Conservation (phyloP, 2,113 vertebrate species). For the Ophiodon elongatus region DNA sequence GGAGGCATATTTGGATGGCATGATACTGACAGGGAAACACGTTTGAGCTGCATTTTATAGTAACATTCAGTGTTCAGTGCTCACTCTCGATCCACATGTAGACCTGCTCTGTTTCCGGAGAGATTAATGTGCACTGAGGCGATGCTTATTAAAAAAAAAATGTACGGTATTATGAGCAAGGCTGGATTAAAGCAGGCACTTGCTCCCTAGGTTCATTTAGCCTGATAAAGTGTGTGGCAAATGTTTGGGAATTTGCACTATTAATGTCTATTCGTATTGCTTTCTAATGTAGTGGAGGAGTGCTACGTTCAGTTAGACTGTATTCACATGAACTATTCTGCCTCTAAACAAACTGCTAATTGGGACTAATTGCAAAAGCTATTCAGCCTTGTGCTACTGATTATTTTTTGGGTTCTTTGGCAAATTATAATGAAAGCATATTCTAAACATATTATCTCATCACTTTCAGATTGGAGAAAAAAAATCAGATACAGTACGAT, state of each 20-base stretch:
- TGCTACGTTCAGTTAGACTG: not conserved
- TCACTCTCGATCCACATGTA: not conserved
- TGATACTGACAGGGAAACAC: conserved; percentile 1
- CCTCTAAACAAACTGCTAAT: not conserved
- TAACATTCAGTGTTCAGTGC: not conserved
- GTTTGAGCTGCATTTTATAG: not conserved
- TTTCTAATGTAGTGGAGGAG: not conserved
- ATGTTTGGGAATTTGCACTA: not conserved
- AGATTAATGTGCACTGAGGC: not conserved
- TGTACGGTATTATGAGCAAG: not conserved
- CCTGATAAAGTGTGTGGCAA: not conserved
- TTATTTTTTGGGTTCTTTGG: not conserved
- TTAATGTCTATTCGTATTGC: not conserved
- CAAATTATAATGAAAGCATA: not conserved
- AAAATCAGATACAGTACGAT: not conserved
- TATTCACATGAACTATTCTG: not conserved
- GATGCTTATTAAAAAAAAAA: conserved; percentile 17
- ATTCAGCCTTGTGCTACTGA: not conserved
- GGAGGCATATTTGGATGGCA: not conserved
- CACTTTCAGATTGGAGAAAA: conserved; percentile 1
- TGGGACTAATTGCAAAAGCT: not conserved
- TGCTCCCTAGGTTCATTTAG: conserved; percentile 2
- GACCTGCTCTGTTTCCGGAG: not conserved
- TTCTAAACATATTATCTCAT: not conserved
- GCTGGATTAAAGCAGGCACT: conserved; percentile 22